Base-by-base conservation (phyloP, 2,113 vertebrate genomes). In the Neogobius melanostomus region DNA sequence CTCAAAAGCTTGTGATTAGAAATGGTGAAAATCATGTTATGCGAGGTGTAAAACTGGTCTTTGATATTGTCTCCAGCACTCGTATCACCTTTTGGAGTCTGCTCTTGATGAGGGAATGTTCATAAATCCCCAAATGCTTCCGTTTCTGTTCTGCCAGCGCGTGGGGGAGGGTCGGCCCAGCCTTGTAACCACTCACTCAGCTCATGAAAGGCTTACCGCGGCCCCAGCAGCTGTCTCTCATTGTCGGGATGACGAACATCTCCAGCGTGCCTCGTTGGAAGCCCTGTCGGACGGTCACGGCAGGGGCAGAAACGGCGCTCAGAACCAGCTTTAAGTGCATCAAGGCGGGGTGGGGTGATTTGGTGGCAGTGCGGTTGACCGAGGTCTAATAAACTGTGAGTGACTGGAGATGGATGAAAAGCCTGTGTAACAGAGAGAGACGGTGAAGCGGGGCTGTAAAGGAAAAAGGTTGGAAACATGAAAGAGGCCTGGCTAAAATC, bases 171-270 rank as follows among this genome's bases (percentile, higher is more conserved):
- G 90, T 21, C 85, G 72, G 79, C 73, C 54, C 60, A 80, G 83
- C 87, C 90, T 91, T 74, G 85, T 88, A 21, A 69, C 87, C 81
- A 87, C 90, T 90, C 92, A 93, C 93, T 93, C 92, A 89, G 87
- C 91, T 91, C 89, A 90, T 93, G 91, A 92, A 92, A 92, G 92
- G 87, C 91, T 80, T 83, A 83, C n/a, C n/a, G 89, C 78, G 87
- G 90, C 77, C 68, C 83, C 89, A 91, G 88, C 92, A 93, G 92
- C 93, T 94, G 93, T 92, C 93, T 91, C 82, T 90, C 85, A 93
- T 93, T 94, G 92, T 94, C 85, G 86, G 92, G 79, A 86, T 86
- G 88, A 21, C 1, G 21, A 21, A 1, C 85, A 91, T 92, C 92
- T 93, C 86, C 90, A 93, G 79, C 80, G 87, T 85, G 90, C 89